phyloP scores from a whole-genome alignment of 2,113 vertebrate species.

The Ascaphus truei region DNA sequence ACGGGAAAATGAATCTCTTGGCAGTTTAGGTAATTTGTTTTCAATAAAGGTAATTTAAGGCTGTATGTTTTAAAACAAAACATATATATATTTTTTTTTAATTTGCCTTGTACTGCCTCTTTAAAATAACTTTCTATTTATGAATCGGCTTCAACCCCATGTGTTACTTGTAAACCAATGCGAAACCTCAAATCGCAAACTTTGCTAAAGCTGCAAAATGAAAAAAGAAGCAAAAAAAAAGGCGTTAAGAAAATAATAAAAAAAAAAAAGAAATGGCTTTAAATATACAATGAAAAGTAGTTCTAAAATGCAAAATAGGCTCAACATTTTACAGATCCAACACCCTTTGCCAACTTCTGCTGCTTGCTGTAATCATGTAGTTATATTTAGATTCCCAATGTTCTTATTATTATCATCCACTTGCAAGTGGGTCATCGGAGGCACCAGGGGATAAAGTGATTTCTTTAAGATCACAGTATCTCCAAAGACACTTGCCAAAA shows the following conservation, averaged over 20 bases:
- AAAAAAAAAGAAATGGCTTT: neutral
- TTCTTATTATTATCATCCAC: constrained; percentile 6
- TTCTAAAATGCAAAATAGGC: neutral
- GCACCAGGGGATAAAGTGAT: constrained; percentile 17
- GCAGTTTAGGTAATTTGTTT: too few relatives aligned
- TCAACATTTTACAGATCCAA: neutral
- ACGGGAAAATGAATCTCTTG: too few relatives aligned
- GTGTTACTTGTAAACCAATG: too few relatives aligned
- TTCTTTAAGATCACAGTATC: neutral
- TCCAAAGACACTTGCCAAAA: neutral
- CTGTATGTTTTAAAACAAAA: too few relatives aligned
- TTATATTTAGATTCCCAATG: constrained; percentile 16
- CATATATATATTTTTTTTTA: too few relatives aligned
- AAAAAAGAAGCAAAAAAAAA: too few relatives aligned
- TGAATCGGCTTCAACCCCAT: neutral
- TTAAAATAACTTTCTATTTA: neutral
- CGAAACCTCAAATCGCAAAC: too few relatives aligned
- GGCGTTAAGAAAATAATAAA: too few relatives aligned
- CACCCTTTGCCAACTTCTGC: neutral
- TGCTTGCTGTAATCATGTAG: neutral
- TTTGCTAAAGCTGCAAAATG: too few relatives aligned
- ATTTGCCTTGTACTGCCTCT: too few relatives aligned
- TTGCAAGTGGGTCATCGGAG: constrained; percentile 18
- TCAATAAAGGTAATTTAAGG: too few relatives aligned
- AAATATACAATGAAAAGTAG: neutral